phyloP scores from a whole-genome alignment of 2,888 invertebrate genomes.

The Drosophila planitibia region DNA sequence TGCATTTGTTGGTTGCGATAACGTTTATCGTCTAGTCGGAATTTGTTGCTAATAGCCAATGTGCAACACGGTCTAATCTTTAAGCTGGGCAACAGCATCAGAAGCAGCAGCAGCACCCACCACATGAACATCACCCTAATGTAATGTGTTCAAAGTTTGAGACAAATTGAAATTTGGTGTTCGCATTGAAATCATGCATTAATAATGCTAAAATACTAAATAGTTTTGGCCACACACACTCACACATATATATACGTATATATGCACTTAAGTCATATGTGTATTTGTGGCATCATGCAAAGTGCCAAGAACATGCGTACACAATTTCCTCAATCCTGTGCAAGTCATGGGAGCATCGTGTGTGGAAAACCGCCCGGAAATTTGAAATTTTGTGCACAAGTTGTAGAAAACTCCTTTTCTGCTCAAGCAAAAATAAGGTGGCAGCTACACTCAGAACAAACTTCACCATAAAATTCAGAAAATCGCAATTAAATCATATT shows the following conservation, averaged over 20 bases:
- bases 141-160: conserved; percentile 15
- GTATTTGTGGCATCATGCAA: conserved; percentile 33
- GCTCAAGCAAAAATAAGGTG: conserved; percentile 22
- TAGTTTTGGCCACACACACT: conserved; percentile 57
- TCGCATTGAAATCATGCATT: conserved; percentile 71
- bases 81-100: conserved; percentile 5
- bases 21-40: conserved; percentile 48
- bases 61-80: conserved; percentile 57
- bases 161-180: conserved; percentile 76
- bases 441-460: background rate
- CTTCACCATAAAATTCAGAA: background rate
- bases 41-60: conserved; percentile 54
- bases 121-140: background rate
- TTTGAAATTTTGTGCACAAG: conserved; percentile 73
- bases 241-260: conserved; percentile 9
- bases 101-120: background rate
- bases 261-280: background rate
- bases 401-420: conserved; percentile 34
- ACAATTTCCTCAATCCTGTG: conserved; percentile 69
- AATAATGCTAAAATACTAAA: conserved; percentile 71
- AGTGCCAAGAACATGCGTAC: conserved; percentile 77
- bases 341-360: conserved; percentile 33
- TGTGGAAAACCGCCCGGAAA: conserved; percentile 60
- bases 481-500: background rate
- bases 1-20: conserved; percentile 54